phyloP scores from a whole-genome alignment of 53 echinoderm and acorn worm species.

The Holothuria leucospilota region DNA sequence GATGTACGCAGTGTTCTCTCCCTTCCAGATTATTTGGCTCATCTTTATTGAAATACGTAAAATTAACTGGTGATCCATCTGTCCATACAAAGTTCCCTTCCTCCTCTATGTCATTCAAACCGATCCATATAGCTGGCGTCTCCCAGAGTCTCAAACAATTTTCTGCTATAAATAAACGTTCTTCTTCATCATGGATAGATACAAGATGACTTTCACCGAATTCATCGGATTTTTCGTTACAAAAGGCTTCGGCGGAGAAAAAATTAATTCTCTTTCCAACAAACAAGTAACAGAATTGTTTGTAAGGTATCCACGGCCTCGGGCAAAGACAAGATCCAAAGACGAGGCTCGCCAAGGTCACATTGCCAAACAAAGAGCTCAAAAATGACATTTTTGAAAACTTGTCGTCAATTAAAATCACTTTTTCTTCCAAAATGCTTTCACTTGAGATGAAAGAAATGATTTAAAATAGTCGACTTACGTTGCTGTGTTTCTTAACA shows the following conservation, averaged over 20 bases:
- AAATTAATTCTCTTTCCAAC: neutral
- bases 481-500: no score
- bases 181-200: constrained; percentile 25
- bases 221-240: neutral
- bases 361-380: no score
- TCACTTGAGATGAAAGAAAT: no score
- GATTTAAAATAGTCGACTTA: no score
- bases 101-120: constrained; percentile 20
- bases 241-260: neutral
- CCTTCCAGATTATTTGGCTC: neutral
- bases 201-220: constrained; percentile 31
- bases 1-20: constrained; percentile 1
- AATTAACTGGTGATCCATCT: constrained; percentile 4
- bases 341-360: no score
- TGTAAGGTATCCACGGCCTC: constrained; percentile 19
- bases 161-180: neutral
- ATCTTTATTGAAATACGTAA: neutral
- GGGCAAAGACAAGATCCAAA: constrained; percentile 1
- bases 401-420: no score
- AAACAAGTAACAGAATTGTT: constrained; percentile 7
- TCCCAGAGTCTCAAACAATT: neutral
- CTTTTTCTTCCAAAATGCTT: no score
- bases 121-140: neutral
- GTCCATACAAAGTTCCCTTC: constrained; percentile 17
- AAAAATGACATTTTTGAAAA: no score